Conservation (phyloP, 2,113 vertebrate species). For the Raja brachyura region DNA sequence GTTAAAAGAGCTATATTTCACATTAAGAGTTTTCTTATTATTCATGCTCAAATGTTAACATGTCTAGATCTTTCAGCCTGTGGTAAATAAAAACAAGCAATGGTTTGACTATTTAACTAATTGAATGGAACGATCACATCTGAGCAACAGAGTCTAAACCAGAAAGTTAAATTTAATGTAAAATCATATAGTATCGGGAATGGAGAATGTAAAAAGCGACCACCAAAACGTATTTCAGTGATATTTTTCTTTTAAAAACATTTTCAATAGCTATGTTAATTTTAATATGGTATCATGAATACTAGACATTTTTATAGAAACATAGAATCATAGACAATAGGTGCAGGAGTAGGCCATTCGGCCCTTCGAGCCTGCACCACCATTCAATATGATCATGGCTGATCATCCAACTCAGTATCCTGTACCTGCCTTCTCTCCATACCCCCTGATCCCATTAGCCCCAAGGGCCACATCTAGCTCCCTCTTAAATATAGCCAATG, state of each 20-base stretch:
- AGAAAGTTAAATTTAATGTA: not conserved
- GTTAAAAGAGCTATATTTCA: not conserved
- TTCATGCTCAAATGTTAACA: not conserved
- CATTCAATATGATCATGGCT: no score
- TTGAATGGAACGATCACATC: not conserved
- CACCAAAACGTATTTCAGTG: not conserved
- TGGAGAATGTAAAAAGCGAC: no score
- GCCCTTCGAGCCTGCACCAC: no score
- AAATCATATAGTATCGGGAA: no score
- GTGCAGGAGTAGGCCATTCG: no score
- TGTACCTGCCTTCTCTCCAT: no score
- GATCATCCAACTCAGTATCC: no score
- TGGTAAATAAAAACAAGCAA: not conserved
- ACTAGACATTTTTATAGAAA: no score
- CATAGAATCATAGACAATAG: no score
- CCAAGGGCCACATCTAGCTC: no score
- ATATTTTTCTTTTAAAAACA: not conserved
- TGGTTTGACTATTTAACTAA: not conserved
- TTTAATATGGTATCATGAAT: not conserved
- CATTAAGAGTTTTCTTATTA: not conserved
- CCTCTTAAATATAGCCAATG: no score
- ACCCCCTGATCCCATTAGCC: no score
- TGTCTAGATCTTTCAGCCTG: not conserved
- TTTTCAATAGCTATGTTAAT: not conserved
- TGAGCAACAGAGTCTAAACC: not conserved